A percentile compares a stretch with the other conserved stretches of the same genome.
These are phyloP conservation scores for Caenorhabditis remanei DNA, from an alignment of 1,140 invertebrate genomes.

Conservation along the genomic window DNA sequence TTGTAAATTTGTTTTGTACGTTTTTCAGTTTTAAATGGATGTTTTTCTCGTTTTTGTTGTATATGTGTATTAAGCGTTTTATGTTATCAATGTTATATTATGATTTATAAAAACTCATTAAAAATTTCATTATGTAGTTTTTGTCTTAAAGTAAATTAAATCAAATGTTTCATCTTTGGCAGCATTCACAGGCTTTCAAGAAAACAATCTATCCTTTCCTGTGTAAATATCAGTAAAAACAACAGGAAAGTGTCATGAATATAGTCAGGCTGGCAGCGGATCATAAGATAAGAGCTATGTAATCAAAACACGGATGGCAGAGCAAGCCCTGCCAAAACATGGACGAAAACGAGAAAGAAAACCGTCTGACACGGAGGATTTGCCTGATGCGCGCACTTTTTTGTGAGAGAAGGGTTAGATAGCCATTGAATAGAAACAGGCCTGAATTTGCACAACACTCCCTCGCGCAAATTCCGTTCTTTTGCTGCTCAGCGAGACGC, in stretches of 20 bases:
- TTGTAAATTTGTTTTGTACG: too few relatives aligned
- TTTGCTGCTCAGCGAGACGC: not conserved
- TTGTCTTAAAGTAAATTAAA: too few relatives aligned
- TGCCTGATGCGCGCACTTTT: not conserved
- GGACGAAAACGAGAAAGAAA: not conserved
- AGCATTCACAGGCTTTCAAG: too few relatives aligned
- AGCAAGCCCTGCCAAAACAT: not conserved
- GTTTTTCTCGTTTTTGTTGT: too few relatives aligned
- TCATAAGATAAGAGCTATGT: constrained; percentile 45
- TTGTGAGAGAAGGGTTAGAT: constrained; percentile 17
- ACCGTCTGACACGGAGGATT: constrained; percentile 33
- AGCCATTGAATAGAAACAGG: constrained; percentile 47
- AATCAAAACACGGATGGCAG: constrained; percentile 52
- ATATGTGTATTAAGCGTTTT: too few relatives aligned
- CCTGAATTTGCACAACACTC: constrained; percentile 35
- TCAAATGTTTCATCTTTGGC: too few relatives aligned
- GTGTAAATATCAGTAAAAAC: not conserved
- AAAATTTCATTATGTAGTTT: too few relatives aligned
- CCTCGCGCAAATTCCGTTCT: constrained; percentile 3
- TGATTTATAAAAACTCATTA: too few relatives aligned
- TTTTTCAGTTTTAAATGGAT: too few relatives aligned
- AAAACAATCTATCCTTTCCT: not conserved
- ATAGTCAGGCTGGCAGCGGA: constrained; percentile 7
- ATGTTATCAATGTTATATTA: too few relatives aligned
- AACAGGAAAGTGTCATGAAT: constrained; percentile 12